Conservation (phyloP, 2,888 invertebrate species). For the Amphipyra berbera region DNA sequence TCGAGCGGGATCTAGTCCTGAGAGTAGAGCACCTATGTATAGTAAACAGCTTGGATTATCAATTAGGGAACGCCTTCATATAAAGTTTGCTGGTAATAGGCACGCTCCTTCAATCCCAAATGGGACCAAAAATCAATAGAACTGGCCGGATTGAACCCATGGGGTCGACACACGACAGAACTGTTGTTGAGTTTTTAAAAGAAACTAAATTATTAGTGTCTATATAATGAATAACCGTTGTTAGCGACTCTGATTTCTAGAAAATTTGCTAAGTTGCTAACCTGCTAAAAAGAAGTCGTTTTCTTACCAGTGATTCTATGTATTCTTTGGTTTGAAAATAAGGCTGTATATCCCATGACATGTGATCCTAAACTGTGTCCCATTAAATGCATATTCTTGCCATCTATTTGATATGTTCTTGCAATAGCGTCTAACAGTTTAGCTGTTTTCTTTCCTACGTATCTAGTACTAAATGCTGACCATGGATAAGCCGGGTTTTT, state of each 20-base stretch:
- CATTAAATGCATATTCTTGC: constrained; percentile 77
- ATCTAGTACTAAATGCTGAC: constrained; percentile 81
- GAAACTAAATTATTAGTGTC: no score
- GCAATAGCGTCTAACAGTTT: constrained; percentile 70
- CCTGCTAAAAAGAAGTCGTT: not conserved
- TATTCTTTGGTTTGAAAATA: constrained; percentile 81
- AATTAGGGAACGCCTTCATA: no score
- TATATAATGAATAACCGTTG: no score
- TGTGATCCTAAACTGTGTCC: constrained; percentile 91
- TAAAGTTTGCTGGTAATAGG: no score
- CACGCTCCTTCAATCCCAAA: no score
- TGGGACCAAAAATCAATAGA: no score
- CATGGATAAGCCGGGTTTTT: constrained; percentile 79
- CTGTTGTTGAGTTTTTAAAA: no score
- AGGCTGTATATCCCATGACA: constrained; percentile 90
- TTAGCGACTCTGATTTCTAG: no score
- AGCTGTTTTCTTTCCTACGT: constrained; percentile 79
- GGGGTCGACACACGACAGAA: no score
- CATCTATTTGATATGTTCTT: constrained; percentile 62
- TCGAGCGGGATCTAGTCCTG: constrained; percentile 92
- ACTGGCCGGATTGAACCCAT: no score
- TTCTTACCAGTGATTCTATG: constrained; percentile 90
- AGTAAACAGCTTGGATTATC: not conserved
- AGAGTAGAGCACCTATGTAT: constrained; percentile 14
- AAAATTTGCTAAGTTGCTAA: no score